Base-by-base conservation (phyloP, 2,888 invertebrate genomes). In the Pristionchus entomophagus region DNA sequence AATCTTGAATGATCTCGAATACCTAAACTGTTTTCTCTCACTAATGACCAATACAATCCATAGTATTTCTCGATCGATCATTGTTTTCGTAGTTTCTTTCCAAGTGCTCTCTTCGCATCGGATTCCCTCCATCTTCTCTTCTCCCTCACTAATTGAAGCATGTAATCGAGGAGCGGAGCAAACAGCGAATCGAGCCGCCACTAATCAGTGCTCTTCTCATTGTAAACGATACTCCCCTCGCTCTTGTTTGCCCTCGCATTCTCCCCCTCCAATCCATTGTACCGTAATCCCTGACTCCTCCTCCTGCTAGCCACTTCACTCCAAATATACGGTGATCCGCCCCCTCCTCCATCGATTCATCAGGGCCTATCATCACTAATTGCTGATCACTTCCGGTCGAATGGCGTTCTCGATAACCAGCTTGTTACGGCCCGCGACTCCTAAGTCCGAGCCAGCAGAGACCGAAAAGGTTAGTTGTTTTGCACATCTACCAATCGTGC, bases 131-230 rank as follows among this genome's bases (percentile, higher is more conserved):
- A 29, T 65, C 65, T 65, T n/a, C 32, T 65, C 29, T 29, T 53
- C 41, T 51, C 51, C 49, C 51, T 80, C 78, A 51, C 78, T 80
- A 80, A 80, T 80, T 80, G 78, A 80, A 32, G 38, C 82, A 82
- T 82, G 82, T 82, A 82, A 82, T 82, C 41, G 82, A 59, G 26
- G 49, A 14, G 35, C 26, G 51, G 41, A 59, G 45, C 45, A 82
- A 59, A 41, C 35, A 82, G 8, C 56, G 82, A 38, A 41, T 59
- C 32, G 53, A 81, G 59, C 83, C 65, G 65, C n/a, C 32, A 51
- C 49, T 84, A 84, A 84, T 62, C 83, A 51, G n/a, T 45, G 65
- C 83, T 65, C 83, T 84, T 84, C 83, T 84, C 83, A 59, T 41
- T 84, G 83, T 84, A 84, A 84, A 84, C 65, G 83, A 84, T 84